Base-by-base conservation (phyloP, 2,113 vertebrate species). In the Hassar affinis region DNA sequence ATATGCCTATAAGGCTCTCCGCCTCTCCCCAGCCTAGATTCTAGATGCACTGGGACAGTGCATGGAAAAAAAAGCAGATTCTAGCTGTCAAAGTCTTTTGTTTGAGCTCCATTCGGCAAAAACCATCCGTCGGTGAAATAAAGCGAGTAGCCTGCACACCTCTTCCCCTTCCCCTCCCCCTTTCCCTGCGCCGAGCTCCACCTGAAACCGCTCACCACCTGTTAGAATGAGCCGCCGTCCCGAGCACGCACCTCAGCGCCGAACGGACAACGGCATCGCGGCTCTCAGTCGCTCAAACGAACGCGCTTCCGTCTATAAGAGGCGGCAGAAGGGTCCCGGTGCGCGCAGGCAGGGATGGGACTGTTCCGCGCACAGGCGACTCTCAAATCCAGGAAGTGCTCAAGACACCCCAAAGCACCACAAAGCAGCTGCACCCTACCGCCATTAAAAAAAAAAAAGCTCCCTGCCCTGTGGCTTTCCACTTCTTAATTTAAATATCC, bases 191-290 rank as follows among this genome's bases (percentile, higher is more conserved):
- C 72, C 18, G 72, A 77, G 85, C 86, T 87, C 80, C 89, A 90
- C 88, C 87, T 84, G 90, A 88, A 82, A 57, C 57, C 79, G 81
- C 82, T 85, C 76, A 87, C 92, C 93, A 93, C 93, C 93, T 93
- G 93, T 94, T 93, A 90, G 92, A 93, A 87, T 93, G 88, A 88
- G 56, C 87, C 49, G 56, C 35, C 49, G 81, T 82, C 86, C 86
- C 62, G 38, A 56, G 59, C 52, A n/a, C n/a, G 62, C 7, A 78
- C 56, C 61, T 6, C 7, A 6, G 69, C 30, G 56, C 79, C 35
- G 68, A 54, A 17, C 35, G 51, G 27, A 51, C n/a, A 35, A 20
- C 27, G 8, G 15, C 10, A 52, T 33, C 27, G 71, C n/a, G 71
- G 1, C 0, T 51, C 47, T 51, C 38, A 27, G 27, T 27, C 71